Evolutionary conservation across 1,140 invertebrate genomes (phyloP), one percentile per base, ranked within the genome.

Genomic region (Oncopeltus fasciatus): DNA sequence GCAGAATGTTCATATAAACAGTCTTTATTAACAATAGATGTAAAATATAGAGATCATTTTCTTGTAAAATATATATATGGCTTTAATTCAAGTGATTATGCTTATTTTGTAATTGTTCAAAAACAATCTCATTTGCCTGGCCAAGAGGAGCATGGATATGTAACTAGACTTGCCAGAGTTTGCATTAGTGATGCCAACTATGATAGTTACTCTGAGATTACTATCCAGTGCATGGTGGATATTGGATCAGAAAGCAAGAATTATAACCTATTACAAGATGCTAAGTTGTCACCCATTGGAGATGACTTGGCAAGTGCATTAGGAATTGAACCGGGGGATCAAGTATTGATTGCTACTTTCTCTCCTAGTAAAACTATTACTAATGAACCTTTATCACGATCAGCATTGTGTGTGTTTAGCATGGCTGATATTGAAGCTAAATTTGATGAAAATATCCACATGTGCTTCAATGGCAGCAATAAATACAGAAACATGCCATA

Each of bases 81-180:
- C 12, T 98, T 98, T 71, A 90, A 94, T 73, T 89, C 91, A 1
- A 90, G 86, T 69, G 86, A 91, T 64, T 96, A 92, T 76, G 91
- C 92, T 2, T 98, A 98, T 73, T 95, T 98, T 76, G 82, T 95
- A 14, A 83, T 95, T 44, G 91, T 96, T 21, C 95, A 98, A 74
- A 94, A 94, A 72, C 84, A 88, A 68, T 92, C 89, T 3, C 88
- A 91, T 70, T 77, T 93, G 24, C 85, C 90, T 16, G 86, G 85
- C 1, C 85, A 90, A 69, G 91, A 93, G 69, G 91, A 94, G 71
- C 76, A 82, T 26, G 92, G 92, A 4, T 96, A 93, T 76, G 84
- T 92, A 28, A 89, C 92, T 0, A 82, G 93, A 27, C 75, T 97
- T 64, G 88, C 92, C 0, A 79, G 94, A 16, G 91, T 90, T 53